phyloP scores from a whole-genome alignment of 2,888 invertebrate genomes.

The Chromoteleia sp. region DNA sequence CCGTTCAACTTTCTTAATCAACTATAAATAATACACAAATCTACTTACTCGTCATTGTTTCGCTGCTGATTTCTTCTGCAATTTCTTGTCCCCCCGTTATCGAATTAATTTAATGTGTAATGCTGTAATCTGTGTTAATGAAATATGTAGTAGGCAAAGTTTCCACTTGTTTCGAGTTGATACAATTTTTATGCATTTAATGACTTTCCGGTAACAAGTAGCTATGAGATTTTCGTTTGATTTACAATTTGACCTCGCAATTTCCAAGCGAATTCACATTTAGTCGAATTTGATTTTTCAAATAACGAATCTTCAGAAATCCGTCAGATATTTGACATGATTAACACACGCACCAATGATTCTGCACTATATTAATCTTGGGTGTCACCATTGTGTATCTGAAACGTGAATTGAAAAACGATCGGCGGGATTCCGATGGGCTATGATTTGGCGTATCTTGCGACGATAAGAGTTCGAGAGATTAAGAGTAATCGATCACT shows the following conservation, averaged over 20 bases:
- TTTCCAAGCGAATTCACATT: background rate
- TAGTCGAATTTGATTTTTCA: slow-evolving; percentile 6
- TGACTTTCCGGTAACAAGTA: too few relatives aligned
- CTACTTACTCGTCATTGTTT: too few relatives aligned
- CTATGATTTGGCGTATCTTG: slow-evolving; percentile 72
- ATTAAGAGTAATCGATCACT: slow-evolving; percentile 72
- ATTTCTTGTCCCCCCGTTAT: too few relatives aligned
- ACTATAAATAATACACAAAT: too few relatives aligned
- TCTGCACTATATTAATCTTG: slow-evolving; percentile 80
- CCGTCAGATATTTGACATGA: slow-evolving; percentile 77
- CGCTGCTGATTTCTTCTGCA: too few relatives aligned
- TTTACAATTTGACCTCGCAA: background rate
- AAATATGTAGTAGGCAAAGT: too few relatives aligned
- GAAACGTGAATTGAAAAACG: slow-evolving; percentile 72
- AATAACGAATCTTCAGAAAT: slow-evolving; percentile 31
- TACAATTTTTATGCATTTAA: background rate
- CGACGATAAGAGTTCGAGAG: slow-evolving; percentile 70
- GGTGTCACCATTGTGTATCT: slow-evolving; percentile 70
- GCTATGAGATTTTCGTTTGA: background rate
- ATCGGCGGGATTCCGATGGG: slow-evolving; percentile 67
- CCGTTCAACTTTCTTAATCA: slow-evolving; percentile 15
- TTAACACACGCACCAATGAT: slow-evolving; percentile 79
- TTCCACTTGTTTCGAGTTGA: too few relatives aligned
- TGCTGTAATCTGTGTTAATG: too few relatives aligned
- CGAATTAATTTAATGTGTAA: too few relatives aligned